Conservation (phyloP, 2,888 invertebrate genomes). For the Volucella bombylans region DNA sequence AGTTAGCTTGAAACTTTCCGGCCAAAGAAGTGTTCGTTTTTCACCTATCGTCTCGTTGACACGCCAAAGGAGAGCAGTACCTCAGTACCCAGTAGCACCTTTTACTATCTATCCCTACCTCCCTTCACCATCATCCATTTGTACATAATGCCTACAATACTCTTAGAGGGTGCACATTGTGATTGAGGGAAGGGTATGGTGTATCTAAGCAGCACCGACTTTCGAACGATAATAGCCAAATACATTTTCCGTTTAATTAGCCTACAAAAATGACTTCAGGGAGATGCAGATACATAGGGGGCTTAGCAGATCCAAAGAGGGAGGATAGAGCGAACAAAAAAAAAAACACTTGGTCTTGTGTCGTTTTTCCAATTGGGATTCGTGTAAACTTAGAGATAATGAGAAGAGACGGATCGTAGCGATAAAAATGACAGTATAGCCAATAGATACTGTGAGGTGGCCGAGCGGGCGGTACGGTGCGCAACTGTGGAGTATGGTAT, state of each 20-base stretch:
- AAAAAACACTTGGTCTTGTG: constrained; percentile 50
- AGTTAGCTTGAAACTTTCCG: constrained; percentile 47
- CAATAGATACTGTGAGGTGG: not conserved
- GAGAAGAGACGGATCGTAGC: constrained; percentile 68
- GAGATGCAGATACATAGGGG: not conserved
- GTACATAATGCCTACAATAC: not conserved
- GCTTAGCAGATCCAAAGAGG: not conserved
- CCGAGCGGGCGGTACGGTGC: too few species aligned
- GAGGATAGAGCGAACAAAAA: not conserved
- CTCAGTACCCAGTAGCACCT: not conserved
- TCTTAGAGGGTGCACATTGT: not conserved
- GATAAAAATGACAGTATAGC: constrained; percentile 66
- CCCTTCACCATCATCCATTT: constrained; percentile 42
- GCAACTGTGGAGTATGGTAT: not conserved
- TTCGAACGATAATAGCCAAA: constrained; percentile 61
- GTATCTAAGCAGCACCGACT: constrained; percentile 29
- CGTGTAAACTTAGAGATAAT: constrained; percentile 71
- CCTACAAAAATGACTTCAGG: constrained; percentile 59
- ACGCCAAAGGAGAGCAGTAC: constrained; percentile 55
- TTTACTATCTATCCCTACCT: not conserved
- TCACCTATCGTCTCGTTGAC: constrained; percentile 58
- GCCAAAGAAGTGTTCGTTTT: constrained; percentile 46
- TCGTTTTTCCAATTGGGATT: constrained; percentile 66
- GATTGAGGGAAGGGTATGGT: not conserved
- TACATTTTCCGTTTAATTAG: constrained; percentile 74